phyloP scores from a whole-genome alignment of 2,888 invertebrate genomes.

The Drosophila merina region DNA sequence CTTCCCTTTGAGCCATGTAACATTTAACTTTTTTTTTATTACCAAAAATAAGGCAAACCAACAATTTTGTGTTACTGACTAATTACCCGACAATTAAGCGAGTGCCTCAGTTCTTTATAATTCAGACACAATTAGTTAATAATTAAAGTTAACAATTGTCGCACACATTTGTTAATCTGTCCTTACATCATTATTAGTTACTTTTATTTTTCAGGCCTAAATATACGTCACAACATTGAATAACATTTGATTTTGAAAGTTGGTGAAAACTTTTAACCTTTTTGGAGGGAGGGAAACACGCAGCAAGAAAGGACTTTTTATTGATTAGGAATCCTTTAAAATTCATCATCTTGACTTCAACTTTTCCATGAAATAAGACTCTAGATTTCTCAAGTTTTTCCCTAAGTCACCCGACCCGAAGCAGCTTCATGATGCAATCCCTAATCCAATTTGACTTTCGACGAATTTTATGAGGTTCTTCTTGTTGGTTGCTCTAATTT shows the following conservation, averaged over 20 bases:
- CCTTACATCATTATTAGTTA: background rate
- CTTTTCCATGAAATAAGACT: background rate
- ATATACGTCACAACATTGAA: conserved; percentile 48
- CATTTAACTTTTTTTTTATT: conserved; percentile 22
- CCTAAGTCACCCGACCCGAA: conserved; percentile 3
- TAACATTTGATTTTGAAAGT: conserved; percentile 31
- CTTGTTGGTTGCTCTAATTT: conserved; percentile 54
- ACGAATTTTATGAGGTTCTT: conserved; percentile 29
- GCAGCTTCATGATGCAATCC: conserved; percentile 54
- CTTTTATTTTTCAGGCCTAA: conserved; percentile 10
- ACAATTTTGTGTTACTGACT: conserved; percentile 52
- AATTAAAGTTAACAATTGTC: conserved; percentile 71
- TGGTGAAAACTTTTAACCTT: conserved; percentile 27
- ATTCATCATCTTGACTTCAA: too few relatives aligned
- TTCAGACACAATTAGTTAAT: conserved; percentile 76
- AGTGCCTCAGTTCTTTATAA: conserved; percentile 62
- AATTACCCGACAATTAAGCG: conserved; percentile 65
- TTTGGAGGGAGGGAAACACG: background rate
- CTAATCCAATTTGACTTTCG: conserved; percentile 46
- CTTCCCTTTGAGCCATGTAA: conserved; percentile 31
- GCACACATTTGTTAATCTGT: conserved; percentile 50
- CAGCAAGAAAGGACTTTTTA: background rate
- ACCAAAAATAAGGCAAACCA: conserved; percentile 41
- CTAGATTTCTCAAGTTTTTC: conserved; percentile 3
- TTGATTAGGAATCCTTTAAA: background rate